Evolutionary conservation across 2,888 invertebrate genomes (phyloP).

Genomic region (Mesorhabditis belari): DNA sequence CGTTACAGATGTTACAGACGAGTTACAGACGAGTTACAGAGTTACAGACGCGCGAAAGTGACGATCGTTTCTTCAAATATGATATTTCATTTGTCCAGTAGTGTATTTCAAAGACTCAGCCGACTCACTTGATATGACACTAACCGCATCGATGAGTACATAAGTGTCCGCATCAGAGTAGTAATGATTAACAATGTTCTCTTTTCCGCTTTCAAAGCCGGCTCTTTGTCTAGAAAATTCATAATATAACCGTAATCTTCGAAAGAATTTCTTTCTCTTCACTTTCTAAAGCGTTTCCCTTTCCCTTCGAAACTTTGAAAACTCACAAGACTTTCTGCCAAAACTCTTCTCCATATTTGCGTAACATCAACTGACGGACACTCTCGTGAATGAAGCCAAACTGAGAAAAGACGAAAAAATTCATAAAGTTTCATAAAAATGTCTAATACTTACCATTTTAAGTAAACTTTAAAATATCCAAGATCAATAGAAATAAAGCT

Average conservation of each 20-base stretch:
- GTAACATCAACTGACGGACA: slow-evolving; percentile 41
- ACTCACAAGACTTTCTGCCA: slow-evolving; percentile 45
- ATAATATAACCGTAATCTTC: slow-evolving; percentile 3
- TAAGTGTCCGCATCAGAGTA: slow-evolving; percentile 50
- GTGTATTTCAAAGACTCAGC: not conserved
- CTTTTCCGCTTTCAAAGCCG: slow-evolving; percentile 51
- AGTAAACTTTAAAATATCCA: too few species aligned
- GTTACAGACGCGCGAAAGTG: too few species aligned
- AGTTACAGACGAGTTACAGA: too few species aligned
- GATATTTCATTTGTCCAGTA: not conserved
- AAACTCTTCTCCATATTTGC: slow-evolving; percentile 48
- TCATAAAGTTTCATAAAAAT: not conserved
- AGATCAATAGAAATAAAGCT: too few species aligned
- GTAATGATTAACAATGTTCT: slow-evolving; percentile 50
- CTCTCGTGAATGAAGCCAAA: slow-evolving; percentile 52
- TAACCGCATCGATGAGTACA: slow-evolving; percentile 43
- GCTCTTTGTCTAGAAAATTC: slow-evolving; percentile 23
- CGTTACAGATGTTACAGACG: too few species aligned
- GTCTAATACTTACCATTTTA: too few species aligned
- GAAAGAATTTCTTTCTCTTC: too few species aligned
- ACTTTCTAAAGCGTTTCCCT: not conserved
- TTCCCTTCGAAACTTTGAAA: not conserved
- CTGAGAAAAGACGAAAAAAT: slow-evolving; percentile 15
- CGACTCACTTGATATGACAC: slow-evolving; percentile 35
- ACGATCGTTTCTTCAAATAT: too few species aligned